phyloP scores from a whole-genome alignment of 2,888 invertebrate genomes.

The Apodemia duryi region DNA sequence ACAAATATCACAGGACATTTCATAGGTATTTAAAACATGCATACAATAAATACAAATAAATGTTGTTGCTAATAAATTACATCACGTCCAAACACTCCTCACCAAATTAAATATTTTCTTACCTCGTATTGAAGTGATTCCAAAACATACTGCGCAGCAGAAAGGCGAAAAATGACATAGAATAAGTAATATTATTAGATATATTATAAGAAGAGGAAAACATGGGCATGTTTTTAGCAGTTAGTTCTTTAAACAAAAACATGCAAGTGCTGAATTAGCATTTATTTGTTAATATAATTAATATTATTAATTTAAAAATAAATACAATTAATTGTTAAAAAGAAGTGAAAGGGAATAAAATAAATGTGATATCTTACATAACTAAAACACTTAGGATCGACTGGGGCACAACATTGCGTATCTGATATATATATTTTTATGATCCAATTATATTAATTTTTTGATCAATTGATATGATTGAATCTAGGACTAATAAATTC shows the following conservation, averaged over 20 bases:
- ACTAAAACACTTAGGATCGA: conserved; percentile 79
- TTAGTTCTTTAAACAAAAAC: conserved; percentile 40
- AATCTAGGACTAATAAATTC: not conserved
- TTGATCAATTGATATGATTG: conserved; percentile 34
- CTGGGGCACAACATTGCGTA: conserved; percentile 92
- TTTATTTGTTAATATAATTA: conserved; percentile 6
- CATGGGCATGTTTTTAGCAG: conserved; percentile 40
- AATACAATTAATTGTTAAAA: conserved; percentile 11
- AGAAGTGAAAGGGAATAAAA: conserved; percentile 48
- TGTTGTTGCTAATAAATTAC: conserved; percentile 26
- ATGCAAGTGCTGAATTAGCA: conserved; percentile 53
- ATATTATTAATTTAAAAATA: not conserved
- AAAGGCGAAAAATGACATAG: conserved; percentile 84
- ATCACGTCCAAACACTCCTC: conserved; percentile 44
- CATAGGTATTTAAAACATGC: conserved; percentile 44
- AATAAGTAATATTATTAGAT: conserved; percentile 66
- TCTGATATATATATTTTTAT: conserved; percentile 55
- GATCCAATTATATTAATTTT: conserved; percentile 25
- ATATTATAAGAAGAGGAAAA: conserved; percentile 57
- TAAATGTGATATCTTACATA: conserved; percentile 63
- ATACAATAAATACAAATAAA: conserved; percentile 40
- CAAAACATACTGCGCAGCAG: conserved; percentile 98
- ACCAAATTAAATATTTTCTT: conserved; percentile 80
- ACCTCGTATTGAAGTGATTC: conserved; percentile 99
- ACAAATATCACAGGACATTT: conserved; percentile 82